phyloP scores from a whole-genome alignment of 2,113 vertebrate genomes.

The Myrmecophaga tridactyla region DNA sequence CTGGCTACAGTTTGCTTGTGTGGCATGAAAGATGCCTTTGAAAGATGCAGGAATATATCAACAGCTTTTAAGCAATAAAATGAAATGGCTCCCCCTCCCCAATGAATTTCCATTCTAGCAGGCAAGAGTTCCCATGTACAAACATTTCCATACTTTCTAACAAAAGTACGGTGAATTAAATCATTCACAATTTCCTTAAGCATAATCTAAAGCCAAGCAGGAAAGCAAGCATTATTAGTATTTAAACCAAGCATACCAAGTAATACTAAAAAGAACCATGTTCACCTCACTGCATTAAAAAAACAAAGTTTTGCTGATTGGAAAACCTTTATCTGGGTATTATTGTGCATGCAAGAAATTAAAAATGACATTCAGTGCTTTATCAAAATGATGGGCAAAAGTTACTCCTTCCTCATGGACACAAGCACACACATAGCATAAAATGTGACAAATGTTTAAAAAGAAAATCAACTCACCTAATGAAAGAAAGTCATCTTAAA shows the following conservation, averaged over 20 bases:
- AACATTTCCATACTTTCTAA: constrained; percentile 64
- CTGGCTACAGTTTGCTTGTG: constrained; percentile 41
- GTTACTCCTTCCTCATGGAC: neutral
- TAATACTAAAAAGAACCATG: neutral
- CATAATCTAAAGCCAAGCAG: constrained; percentile 24
- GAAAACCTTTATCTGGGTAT: neutral
- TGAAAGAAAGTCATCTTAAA: neutral
- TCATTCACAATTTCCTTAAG: constrained; percentile 51
- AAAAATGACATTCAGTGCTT: neutral
- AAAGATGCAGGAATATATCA: constrained; percentile 54
- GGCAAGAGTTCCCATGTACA: constrained; percentile 40
- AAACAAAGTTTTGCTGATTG: neutral
- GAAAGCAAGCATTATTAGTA: constrained; percentile 9
- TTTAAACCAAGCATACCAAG: neutral
- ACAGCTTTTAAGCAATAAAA: constrained; percentile 56
- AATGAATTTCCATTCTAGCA: constrained; percentile 55
- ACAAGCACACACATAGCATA: neutral
- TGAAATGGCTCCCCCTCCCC: constrained; percentile 5
- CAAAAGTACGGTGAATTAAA: constrained; percentile 56
- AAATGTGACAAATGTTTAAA: neutral
- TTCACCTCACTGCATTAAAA: neutral
- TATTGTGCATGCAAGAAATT: neutral
- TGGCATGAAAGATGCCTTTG: constrained; percentile 68
- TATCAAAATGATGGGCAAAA: neutral
- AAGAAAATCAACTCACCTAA: constrained; percentile 1